Evolutionary conservation across 2,888 invertebrate species (phyloP), one percentile per base, ranked within the genome.

Genomic region (Euzophera pinguis): DNA sequence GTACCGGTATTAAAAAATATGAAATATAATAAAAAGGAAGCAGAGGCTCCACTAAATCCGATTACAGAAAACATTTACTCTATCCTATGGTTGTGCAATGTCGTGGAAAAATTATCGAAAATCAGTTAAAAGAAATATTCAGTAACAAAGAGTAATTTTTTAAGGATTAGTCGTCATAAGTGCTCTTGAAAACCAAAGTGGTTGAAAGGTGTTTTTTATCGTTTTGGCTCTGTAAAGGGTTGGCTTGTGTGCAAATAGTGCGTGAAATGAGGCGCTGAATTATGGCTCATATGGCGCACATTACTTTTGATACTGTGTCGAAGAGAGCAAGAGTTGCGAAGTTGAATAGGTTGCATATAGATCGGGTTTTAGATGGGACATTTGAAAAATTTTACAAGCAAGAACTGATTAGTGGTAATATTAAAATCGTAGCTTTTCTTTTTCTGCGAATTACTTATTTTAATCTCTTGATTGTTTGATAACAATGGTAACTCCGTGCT

Each of bases 21-120:
- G 45, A 53, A 55, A 56, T 60, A 47, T 50, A 54, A 37, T 17
- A 39, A 52, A 47, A 48, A 52, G 58, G 55, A 58, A 47, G 35
- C 16, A 52, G 55, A 54, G 63, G 62, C 65, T 69, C 67, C 62
- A 60, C 65, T 64, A 73, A 78, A 81, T 78, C 78, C 75, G 76
- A 76, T 82, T 81, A 81, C 55, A 55, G 57, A 68, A 68, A 77
- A 78, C 73, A 76, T 77, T 78, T 72, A 71, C 66, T 68, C 66
- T 67, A 70, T 69, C 66, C 65, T 63, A 64, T 73, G 69, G 73
- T 67, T 65, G 73, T 58, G 56, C 69, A 81, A 71, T 68, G 74
- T 70, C 68, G 73, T 75, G 81, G 69, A 75, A 50, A 14, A 75
- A 75, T 67, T 39, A 53, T 50, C 45, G 10, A 10, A 45, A 45